Evolutionary conservation across 2,888 invertebrate species (phyloP), one percentile per base, ranked within the genome.

Genomic region (Protula sp.): DNA sequence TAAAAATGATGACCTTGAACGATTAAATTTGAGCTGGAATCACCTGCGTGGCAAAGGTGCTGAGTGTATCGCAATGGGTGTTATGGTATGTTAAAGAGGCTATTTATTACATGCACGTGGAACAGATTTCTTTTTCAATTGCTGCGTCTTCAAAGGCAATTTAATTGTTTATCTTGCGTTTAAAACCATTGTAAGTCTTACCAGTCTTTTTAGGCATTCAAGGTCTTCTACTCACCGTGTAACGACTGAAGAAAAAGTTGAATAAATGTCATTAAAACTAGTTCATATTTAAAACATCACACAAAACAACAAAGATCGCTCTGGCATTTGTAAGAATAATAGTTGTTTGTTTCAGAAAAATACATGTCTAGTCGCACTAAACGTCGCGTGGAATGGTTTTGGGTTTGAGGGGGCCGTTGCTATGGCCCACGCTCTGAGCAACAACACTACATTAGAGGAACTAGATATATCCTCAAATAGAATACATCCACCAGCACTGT

Each of bases 311-410:
- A n/a, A n/a, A n/a, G n/a, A n/a, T n/a, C n/a, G n/a, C n/a, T n/a
- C n/a, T n/a, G n/a, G n/a, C n/a, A n/a, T n/a, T n/a, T n/a, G n/a
- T n/a, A n/a, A n/a, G n/a, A n/a, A n/a, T n/a, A n/a, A n/a, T n/a
- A n/a, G n/a, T n/a, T n/a, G n/a, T n/a, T n/a, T n/a, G 19, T 51
- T 52, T 1, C 63, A 76, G 75, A 57, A 56, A 26, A 77, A 75
- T 57, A 56, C 30, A 3, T 61, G 65, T 3, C 52, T 77, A 14
- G 64, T 59, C n/a, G 64, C 62, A 26, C 64, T 76, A 30, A 66
- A 72, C 30, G 54, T 77, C 48, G 68, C 73, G 1, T 78, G 78
- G 78, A 78, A 78, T 62, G 78, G 78, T 0, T 75, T 78, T 57
- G 75, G 72, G 0, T 74, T 67, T 54, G 75, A 76, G 54, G 77